These are phyloP conservation scores for Lytechinus pictus DNA, from an alignment of 35 echinoderm and acorn worm species.

Conservation along the genomic window DNA sequence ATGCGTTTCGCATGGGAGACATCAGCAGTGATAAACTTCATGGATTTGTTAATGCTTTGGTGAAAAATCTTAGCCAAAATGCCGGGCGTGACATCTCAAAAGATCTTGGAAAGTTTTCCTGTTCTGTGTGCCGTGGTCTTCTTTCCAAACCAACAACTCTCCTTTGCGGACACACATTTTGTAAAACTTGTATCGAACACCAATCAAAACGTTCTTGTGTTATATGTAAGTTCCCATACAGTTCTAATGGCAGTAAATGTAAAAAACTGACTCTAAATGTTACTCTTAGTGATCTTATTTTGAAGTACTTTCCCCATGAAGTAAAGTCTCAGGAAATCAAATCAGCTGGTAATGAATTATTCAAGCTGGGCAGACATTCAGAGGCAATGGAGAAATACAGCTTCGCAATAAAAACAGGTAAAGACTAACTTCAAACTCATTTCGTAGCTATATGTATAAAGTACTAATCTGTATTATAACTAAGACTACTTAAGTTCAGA, in stretches of 20 bases:
- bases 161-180: constrained; percentile 45
- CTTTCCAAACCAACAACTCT: constrained; percentile 36
- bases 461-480: too few relatives aligned
- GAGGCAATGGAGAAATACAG: constrained; percentile 44
- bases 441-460: too few relatives aligned
- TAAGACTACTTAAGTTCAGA: too few relatives aligned
- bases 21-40: constrained; percentile 12
- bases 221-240: constrained; percentile 33
- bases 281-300: background rate
- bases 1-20: constrained; percentile 40
- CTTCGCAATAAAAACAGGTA: constrained; percentile 41
- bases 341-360: constrained; percentile 33
- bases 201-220: constrained; percentile 41
- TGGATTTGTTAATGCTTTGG: constrained; percentile 22
- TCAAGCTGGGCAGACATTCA: constrained; percentile 36
- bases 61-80: constrained; percentile 34
- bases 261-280: constrained; percentile 40
- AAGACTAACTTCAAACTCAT: background rate
- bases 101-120: constrained; percentile 38
- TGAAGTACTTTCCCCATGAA: constrained; percentile 36
- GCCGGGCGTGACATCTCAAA: background rate
- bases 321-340: constrained; percentile 22
- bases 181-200: constrained; percentile 24
- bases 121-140: constrained; percentile 17
- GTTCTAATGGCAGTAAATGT: constrained; percentile 8